Percentiles rank a stretch among this genome's conserved stretches.
Evolutionary conservation across 2,797 vertebrate species (phyloP).

Genomic region (Echeneis naucrates): DNA sequence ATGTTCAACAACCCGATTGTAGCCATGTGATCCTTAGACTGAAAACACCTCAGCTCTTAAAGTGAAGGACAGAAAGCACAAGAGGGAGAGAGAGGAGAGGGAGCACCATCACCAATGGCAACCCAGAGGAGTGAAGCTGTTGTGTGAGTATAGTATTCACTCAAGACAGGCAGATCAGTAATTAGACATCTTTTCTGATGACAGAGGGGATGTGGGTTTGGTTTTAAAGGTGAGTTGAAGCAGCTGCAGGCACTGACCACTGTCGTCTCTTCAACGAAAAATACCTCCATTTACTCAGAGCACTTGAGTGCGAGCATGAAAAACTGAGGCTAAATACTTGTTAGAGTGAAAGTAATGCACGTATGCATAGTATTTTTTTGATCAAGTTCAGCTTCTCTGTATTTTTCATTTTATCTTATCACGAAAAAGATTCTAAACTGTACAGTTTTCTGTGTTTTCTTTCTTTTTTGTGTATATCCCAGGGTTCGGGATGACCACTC

Average conservation of each 20-base stretch:
- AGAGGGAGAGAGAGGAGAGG: neutral
- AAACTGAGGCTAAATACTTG: neutral
- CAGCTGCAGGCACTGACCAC: neutral
- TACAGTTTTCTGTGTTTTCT: neutral
- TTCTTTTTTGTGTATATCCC: conserved; percentile 48
- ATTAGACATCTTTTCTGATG: conserved; percentile 21
- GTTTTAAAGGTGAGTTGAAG: conserved; percentile 15
- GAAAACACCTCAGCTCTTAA: conserved; percentile 25
- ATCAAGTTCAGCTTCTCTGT: neutral
- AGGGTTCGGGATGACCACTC: conserved; percentile 98
- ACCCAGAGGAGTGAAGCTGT: conserved; percentile 27
- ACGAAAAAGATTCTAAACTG: neutral
- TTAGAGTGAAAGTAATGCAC: conserved; percentile 5
- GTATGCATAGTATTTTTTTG: neutral
- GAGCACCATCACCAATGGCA: conserved; percentile 50
- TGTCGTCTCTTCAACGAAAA: neutral
- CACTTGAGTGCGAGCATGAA: neutral
- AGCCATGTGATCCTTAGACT: conserved; percentile 16
- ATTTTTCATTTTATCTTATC: neutral
- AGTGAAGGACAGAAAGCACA: conserved; percentile 2
- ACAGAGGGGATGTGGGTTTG: neutral
- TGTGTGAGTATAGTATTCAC: conserved; percentile 11
- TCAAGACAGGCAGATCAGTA: conserved; percentile 1
- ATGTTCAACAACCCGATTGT: neutral
- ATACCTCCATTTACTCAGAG: conserved; percentile 3